Evolutionary conservation across 2,113 vertebrate species (phyloP).

Genomic region (Dryoscopus gambensis): DNA sequence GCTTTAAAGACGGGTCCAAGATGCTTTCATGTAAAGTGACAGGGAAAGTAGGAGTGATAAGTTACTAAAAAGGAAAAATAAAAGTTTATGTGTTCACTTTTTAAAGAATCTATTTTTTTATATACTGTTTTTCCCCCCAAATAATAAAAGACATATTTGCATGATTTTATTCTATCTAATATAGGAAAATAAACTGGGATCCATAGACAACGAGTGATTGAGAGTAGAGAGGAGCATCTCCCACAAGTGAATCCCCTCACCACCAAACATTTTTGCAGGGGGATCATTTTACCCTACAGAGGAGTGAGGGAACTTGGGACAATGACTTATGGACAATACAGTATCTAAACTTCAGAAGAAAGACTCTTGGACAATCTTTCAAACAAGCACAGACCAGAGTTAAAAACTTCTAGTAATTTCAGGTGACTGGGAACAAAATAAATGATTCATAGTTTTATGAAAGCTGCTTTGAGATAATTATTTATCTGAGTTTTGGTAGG

Average conservation of each 20-base stretch:
- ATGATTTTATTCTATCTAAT: neutral
- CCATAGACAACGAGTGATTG: neutral
- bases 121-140: rapidly evolving
- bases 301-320: neutral
- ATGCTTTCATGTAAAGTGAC: neutral
- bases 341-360: neutral
- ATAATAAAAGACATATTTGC: neutral
- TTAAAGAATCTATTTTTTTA: neutral
- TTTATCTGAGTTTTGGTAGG: neutral
- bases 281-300: neutral
- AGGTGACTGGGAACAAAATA: neutral
- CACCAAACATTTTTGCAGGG: neutral
- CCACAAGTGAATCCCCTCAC: neutral
- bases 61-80: neutral
- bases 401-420: neutral
- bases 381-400: neutral
- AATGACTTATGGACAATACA: neutral
- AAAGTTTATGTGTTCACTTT: neutral
- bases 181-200: neutral
- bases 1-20: neutral
- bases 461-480: neutral
- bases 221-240: neutral
- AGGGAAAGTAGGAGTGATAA: neutral
- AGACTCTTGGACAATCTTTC: neutral
- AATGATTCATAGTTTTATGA: neutral